Evolutionary conservation across 2,888 invertebrate species (phyloP).

Genomic region (Trichacis sp.): DNA sequence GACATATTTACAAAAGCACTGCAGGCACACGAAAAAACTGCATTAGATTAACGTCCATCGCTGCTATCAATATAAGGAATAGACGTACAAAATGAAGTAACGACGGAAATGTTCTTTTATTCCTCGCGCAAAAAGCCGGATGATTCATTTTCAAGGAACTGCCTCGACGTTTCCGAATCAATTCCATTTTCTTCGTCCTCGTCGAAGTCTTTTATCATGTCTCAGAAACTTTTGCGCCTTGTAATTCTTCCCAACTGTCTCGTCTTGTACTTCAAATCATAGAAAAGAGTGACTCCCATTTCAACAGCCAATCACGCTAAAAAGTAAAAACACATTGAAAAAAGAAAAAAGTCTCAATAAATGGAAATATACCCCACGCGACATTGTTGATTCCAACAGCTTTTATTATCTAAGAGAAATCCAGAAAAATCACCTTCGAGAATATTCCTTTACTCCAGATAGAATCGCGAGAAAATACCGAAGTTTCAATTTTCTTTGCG

Average conservation of each 20-base stretch:
- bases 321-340: too few species aligned
- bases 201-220: conserved; percentile 18
- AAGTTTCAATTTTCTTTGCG: neutral
- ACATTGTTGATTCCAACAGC: conserved; percentile 15
- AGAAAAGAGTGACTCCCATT: too few species aligned
- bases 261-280: conserved; percentile 18
- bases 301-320: too few species aligned
- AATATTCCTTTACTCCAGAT: neutral
- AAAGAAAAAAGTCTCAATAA: too few species aligned
- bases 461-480: neutral
- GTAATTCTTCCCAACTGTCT: conserved; percentile 19
- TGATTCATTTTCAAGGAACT: conserved; percentile 1
- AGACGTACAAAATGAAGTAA: neutral
- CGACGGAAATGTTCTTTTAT: neutral
- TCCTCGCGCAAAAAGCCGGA: too few species aligned
- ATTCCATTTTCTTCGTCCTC: conserved; percentile 22
- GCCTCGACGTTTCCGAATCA: conserved; percentile 23
- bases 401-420: neutral
- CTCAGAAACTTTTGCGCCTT: conserved; percentile 18
- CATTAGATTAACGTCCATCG: neutral
- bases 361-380: conserved; percentile 11
- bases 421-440: neutral
- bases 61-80: neutral
- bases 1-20: too few species aligned
- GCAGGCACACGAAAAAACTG: too few species aligned